These are phyloP conservation scores for Miltochrista miniata DNA, from an alignment of 2,888 invertebrate genomes.

Conservation along the genomic window DNA sequence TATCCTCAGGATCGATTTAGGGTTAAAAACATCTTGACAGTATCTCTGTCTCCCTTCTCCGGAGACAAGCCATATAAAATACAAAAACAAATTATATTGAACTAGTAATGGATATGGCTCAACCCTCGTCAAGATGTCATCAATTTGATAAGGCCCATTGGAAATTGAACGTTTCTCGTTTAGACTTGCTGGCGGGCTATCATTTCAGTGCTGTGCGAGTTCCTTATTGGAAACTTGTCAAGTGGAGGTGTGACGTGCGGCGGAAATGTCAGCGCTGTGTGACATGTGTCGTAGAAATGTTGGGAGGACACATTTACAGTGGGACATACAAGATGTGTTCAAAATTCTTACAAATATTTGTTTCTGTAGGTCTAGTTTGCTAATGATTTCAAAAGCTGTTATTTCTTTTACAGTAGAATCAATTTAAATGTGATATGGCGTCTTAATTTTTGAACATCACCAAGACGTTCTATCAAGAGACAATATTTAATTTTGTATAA, in stretches of 20 bases:
- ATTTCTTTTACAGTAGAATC: too few relatives aligned
- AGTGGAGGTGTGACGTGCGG: constrained; percentile 39
- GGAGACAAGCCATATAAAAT: not conserved
- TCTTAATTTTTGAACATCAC: too few relatives aligned
- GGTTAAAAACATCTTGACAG: not conserved
- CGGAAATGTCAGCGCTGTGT: constrained; percentile 46
- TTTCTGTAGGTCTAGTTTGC: too few relatives aligned
- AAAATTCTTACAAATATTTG: too few relatives aligned
- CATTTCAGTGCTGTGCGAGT: constrained; percentile 29
- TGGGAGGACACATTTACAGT: too few relatives aligned
- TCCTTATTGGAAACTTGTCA: constrained; percentile 55
- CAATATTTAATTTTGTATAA: too few relatives aligned
- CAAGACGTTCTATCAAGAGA: too few relatives aligned
- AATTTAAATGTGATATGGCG: too few relatives aligned
- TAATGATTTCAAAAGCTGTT: too few relatives aligned
- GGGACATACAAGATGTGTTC: not conserved
- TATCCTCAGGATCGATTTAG: too few relatives aligned
- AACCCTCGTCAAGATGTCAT: constrained; percentile 27
- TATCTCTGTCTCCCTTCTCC: not conserved
- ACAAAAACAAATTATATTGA: not conserved
- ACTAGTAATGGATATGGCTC: not conserved
- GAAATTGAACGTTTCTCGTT: constrained; percentile 19
- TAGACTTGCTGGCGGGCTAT: constrained; percentile 38
- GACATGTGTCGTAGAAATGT: too few relatives aligned
- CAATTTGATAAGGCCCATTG: constrained; percentile 31